phyloP scores from a whole-genome alignment of 2,888 invertebrate genomes.

The Scaeva pyrastri region DNA sequence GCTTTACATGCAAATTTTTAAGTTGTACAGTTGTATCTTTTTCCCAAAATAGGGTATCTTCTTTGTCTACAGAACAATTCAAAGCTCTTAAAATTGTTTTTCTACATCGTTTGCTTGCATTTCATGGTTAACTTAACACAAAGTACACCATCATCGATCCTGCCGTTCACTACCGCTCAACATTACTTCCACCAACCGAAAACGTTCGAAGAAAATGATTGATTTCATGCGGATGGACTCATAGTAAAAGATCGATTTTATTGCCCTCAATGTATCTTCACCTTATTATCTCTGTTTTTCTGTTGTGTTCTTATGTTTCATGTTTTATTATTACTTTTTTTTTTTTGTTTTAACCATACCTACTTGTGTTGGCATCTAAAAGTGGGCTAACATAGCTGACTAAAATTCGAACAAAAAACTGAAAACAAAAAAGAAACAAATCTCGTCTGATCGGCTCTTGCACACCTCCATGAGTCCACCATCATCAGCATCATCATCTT shows the following conservation, averaged over 20 bases:
- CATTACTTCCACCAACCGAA: background rate
- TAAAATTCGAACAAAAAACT: constrained; percentile 18
- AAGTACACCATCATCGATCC: background rate
- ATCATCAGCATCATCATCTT: constrained; percentile 19
- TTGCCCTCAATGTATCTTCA: constrained; percentile 69
- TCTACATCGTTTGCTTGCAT: background rate
- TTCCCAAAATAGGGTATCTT: constrained; percentile 20
- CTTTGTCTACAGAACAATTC: background rate
- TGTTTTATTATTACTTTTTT: background rate
- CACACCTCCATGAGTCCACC: constrained; percentile 48
- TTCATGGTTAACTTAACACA: constrained; percentile 12
- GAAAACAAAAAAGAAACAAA: background rate
- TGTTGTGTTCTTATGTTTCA: constrained; percentile 23
- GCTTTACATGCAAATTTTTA: too few relatives aligned
- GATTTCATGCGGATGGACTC: constrained; percentile 60
- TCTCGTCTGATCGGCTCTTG: constrained; percentile 47
- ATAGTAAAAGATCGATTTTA: constrained; percentile 64
- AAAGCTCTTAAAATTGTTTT: background rate
- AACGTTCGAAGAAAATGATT: constrained; percentile 61
- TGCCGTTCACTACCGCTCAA: background rate
- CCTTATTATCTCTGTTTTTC: constrained; percentile 54
- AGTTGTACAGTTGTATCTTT: too few relatives aligned
- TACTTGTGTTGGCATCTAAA: constrained; percentile 26
- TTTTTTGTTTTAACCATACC: background rate
- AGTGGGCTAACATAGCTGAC: constrained; percentile 54